Base-by-base conservation (phyloP, 92 coral and sea anemone genomes). In the Pocillopora meandrina region DNA sequence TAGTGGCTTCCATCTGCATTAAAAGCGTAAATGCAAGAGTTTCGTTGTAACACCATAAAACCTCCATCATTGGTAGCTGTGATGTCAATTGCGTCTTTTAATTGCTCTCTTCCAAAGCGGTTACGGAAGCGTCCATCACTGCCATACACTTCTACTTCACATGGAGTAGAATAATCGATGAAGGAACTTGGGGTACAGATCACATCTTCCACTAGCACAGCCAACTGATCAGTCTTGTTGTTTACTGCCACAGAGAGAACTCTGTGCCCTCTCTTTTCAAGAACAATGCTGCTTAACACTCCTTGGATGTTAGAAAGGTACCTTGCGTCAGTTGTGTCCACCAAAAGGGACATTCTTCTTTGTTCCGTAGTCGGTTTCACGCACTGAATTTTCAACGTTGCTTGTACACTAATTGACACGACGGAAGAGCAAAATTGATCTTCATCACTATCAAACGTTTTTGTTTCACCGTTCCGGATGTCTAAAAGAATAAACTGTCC, bases 81-180 rank as follows among this genome's bases (percentile, higher is more conserved):
- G 72, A 67, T 67, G 42, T 67, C 72, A 10, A 67, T 8, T 11
- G 72, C 15, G 35, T 67, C 72, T 67, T 23, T 67, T 31, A 67
- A 16, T 31, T 26, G 31, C 35, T 42, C 18, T 9, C 35, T 18
- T 67, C 72, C 72, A 67, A 67, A 67, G 52, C 49, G 42, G 72
- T 18, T 35, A 12, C 31, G 42, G 10, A 67, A 36, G 13, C 10
- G 72, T 67, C 72, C 72, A 67, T 67, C 16, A 67, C 9, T 12
- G n/a, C 18, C 18, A 42, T 23, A 67, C 72, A 67, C 72, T 67
- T 67, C n/a, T 67, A 67, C 72, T 67, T 67, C 17, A 67, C 42
- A 12, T 1, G 11, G 35, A 42, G 35, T 67, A 35, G 72, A 42
- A 42, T 42, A 42, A 7, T 42, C 15, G 42, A 67, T 26, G 52